Percentiles rank a stretch among this genome's conserved stretches.
These are phyloP conservation scores for Morone saxatilis DNA, from an alignment of 2,113 vertebrate genomes.

Conservation along the genomic window DNA sequence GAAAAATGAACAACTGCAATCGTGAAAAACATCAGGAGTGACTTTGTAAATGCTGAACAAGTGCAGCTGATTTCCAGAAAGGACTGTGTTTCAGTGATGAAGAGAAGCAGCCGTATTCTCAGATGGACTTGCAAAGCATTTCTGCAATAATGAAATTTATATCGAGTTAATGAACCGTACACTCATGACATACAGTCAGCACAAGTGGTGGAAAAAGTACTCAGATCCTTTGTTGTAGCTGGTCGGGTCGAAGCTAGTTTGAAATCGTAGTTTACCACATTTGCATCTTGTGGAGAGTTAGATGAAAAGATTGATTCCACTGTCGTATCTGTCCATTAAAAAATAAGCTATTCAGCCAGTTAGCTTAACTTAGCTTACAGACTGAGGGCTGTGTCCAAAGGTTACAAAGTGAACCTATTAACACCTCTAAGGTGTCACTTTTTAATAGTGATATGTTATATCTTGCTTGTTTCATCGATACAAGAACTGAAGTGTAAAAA, in stretches of 20 bases:
- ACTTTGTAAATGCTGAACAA: slow-evolving; percentile 31
- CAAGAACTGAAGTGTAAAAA: too few relatives aligned
- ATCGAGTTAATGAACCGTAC: not conserved
- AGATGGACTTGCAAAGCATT: not conserved
- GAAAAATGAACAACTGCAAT: slow-evolving; percentile 9
- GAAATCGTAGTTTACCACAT: not conserved
- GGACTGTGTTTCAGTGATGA: not conserved
- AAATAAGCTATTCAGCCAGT: not conserved
- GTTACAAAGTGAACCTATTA: too few relatives aligned
- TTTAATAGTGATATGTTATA: too few relatives aligned
- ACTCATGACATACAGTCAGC: not conserved
- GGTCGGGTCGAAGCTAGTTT: not conserved
- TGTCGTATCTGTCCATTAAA: not conserved
- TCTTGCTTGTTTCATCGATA: too few relatives aligned
- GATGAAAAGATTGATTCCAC: not conserved
- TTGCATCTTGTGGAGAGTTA: not conserved
- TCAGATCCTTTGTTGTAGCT: not conserved
- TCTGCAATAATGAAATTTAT: not conserved
- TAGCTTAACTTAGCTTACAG: not conserved
- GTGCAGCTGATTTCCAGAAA: slow-evolving; percentile 4
- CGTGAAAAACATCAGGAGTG: slow-evolving; percentile 24
- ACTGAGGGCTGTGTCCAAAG: not conserved
- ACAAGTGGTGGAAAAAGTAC: not conserved
- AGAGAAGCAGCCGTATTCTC: not conserved
- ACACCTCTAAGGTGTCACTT: too few relatives aligned